phyloP scores from a whole-genome alignment of 2,888 invertebrate species.

The Himalopsyche anomala region DNA sequence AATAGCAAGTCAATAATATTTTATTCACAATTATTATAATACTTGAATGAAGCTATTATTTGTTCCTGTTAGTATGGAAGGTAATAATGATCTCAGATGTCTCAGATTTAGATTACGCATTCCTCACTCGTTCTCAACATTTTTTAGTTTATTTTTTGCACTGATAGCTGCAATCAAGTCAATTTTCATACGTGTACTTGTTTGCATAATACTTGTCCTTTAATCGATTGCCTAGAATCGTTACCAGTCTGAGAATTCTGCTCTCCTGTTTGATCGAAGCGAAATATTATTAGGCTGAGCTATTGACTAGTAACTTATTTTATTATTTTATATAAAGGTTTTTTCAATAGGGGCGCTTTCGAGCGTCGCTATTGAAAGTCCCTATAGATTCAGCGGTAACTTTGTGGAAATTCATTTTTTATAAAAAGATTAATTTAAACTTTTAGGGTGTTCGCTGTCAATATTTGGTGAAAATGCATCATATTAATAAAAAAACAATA shows the following conservation, averaged over 20 bases:
- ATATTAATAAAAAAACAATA: too few relatives aligned
- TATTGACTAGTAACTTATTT: too few relatives aligned
- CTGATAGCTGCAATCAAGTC: slow-evolving; percentile 8
- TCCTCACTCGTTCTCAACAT: not conserved
- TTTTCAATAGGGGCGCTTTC: too few relatives aligned
- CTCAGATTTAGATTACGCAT: slow-evolving; percentile 15
- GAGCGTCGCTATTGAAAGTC: too few relatives aligned
- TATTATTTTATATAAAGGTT: too few relatives aligned
- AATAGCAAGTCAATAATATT: not conserved
- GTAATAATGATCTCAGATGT: slow-evolving; percentile 20
- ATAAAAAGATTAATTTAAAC: too few relatives aligned
- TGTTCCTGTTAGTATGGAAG: not conserved
- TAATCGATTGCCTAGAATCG: not conserved
- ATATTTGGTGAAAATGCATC: too few relatives aligned
- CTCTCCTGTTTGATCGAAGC: not conserved
- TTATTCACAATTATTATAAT: not conserved
- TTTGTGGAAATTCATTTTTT: too few relatives aligned
- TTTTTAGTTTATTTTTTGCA: slow-evolving; percentile 38
- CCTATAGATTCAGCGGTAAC: too few relatives aligned
- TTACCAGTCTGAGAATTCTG: not conserved
- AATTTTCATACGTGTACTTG: slow-evolving; percentile 20
- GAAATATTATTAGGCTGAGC: not conserved
- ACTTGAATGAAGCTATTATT: not conserved
- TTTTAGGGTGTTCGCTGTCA: too few relatives aligned
- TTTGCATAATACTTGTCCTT: not conserved